These are phyloP conservation scores for Lamellibrachia luymesi DNA, from an alignment of 1,140 invertebrate species.

Conservation along the genomic window DNA sequence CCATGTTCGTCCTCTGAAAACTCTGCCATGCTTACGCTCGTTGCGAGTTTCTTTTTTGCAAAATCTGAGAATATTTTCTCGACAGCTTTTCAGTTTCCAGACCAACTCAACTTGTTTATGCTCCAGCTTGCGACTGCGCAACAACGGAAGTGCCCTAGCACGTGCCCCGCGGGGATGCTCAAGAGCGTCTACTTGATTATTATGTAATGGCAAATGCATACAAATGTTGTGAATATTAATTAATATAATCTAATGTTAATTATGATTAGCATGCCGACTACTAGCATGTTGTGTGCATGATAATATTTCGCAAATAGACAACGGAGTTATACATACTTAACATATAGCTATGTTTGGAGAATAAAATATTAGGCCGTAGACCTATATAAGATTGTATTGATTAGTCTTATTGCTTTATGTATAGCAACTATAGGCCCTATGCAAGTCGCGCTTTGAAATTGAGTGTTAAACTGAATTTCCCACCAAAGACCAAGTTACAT, in stretches of 20 bases:
- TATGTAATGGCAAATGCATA: not conserved
- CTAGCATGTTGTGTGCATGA: no score
- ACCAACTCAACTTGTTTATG: slow-evolving; percentile 5
- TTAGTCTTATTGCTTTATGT: no score
- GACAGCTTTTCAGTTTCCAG: not conserved
- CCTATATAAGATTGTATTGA: no score
- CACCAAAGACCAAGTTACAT: no score
- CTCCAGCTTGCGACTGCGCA: not conserved
- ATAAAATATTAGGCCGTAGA: no score
- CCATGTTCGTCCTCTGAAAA: not conserved
- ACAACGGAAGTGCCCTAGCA: not conserved
- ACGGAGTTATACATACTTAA: not conserved
- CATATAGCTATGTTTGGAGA: not conserved
- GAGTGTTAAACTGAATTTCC: no score
- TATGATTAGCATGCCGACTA: not conserved
- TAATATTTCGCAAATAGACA: not conserved
- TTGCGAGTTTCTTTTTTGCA: not conserved
- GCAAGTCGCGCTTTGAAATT: no score
- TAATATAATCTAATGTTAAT: not conserved
- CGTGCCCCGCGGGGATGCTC: not conserved
- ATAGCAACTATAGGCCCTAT: no score
- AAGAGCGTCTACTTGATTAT: not conserved
- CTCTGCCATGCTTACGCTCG: not conserved
- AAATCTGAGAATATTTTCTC: not conserved
- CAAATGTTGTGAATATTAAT: not conserved